A percentile compares a stretch with the other conserved stretches of the same genome.
Evolutionary conservation across 2,888 invertebrate genomes (phyloP).

Genomic region (Melikaiella ostensackeni): DNA sequence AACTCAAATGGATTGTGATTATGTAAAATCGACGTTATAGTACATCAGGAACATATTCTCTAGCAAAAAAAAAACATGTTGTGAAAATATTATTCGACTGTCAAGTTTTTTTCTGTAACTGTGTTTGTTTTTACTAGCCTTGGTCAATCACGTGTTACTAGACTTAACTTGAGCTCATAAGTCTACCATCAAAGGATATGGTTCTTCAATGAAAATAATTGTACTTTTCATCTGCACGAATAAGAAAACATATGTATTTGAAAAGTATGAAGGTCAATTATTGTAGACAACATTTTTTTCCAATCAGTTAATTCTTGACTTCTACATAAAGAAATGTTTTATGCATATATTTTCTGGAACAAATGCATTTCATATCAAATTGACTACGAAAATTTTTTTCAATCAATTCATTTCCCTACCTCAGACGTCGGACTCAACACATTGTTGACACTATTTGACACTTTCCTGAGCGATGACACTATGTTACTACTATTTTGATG

Average conservation of each 20-base stretch:
- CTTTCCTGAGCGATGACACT: too few species aligned
- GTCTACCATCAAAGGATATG: slow-evolving; percentile 6
- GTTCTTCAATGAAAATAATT: slow-evolving; percentile 2
- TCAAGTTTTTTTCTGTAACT: slow-evolving; percentile 10
- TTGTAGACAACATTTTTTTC: too few species aligned
- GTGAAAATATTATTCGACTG: slow-evolving; percentile 24
- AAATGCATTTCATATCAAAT: neutral
- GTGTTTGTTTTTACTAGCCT: slow-evolving; percentile 32
- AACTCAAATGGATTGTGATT: neutral
- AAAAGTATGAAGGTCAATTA: too few species aligned
- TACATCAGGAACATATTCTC: neutral
- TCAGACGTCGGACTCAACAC: too few species aligned
- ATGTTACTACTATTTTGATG: too few species aligned
- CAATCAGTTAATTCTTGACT: too few species aligned
- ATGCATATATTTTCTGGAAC: neutral
- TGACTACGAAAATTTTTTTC: too few species aligned
- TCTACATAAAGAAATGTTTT: neutral
- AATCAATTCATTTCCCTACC: too few species aligned
- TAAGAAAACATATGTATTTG: neutral
- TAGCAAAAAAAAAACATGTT: slow-evolving; percentile 4
- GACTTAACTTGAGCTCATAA: slow-evolving; percentile 1
- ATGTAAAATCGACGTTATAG: neutral
- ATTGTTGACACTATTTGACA: too few species aligned
- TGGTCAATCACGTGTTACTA: neutral
- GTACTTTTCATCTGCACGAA: neutral